Evolutionary conservation across 2,888 invertebrate species (phyloP), one percentile per base, ranked within the genome.

Genomic region (Spisula subtruncata): DNA sequence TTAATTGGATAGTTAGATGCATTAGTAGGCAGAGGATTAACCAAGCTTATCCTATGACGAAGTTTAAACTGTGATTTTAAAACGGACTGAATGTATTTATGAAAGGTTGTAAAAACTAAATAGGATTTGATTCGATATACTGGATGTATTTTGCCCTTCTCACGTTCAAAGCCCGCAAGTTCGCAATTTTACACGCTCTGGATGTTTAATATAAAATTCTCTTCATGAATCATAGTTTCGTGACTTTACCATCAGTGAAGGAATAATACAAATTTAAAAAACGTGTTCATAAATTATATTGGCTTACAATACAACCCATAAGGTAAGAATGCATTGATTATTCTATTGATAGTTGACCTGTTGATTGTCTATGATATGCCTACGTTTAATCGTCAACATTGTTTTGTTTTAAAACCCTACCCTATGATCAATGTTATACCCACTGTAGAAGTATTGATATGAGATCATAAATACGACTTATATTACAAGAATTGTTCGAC

Each of bases 321-420:
- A 75, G 75, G 75, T 75, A 75, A 75, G 35, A 14, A 25, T 18
- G 32, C 32, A 75, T 75, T 75, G 75, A 75, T 75, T 75, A 75
- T 75, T 32, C 16, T 75, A 16, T 16, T 18, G 14, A 18, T 75
- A 16, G 12, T 0, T 32, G n/a, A 12, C 10, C 60, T 8, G 25
- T 25, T 66, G 1, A 66, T 66, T 66, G 60, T 66, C 25, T 25
- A n/a, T 18, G n/a, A 25, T 12, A n/a, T n/a, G n/a, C n/a, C n/a
- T n/a, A 25, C 60, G 25, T 66, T 25, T n/a, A n/a, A 25, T 66
- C 25, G 25, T 8, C 25, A 60, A n/a, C n/a, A n/a, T n/a, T 25
- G 25, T 25, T 51, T 10, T 51, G 51, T 16, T 51, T 51, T 51
- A 51, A 66, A 25, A 25, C 25, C 25, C 25, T 25, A 25, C 25